Evolutionary conservation across 2,797 vertebrate species (phyloP).

Genomic region (Phrynocephalus guinanensis): DNA sequence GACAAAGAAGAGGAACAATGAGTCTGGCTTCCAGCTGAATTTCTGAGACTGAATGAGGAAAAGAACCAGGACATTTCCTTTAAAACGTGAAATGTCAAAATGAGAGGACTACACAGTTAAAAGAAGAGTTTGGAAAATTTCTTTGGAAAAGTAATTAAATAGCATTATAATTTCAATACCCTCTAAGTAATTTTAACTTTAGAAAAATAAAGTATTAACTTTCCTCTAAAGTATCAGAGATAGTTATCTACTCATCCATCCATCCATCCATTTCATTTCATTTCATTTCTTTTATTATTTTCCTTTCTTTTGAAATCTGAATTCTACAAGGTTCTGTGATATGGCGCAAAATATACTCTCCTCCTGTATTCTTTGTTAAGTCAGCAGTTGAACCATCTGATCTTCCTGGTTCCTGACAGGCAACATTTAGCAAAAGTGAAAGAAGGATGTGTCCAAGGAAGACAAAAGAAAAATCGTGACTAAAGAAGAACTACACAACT

Average conservation of each 20-base stretch:
- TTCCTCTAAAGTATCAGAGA: not conserved
- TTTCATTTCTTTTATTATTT: not conserved
- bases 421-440: too few species aligned
- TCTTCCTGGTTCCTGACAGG: too few species aligned
- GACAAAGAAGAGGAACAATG: conserved; percentile 52
- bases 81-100: not conserved
- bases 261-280: too few species aligned
- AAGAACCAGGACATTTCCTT: too few species aligned
- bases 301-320: too few species aligned
- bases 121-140: not conserved
- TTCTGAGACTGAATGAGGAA: not conserved
- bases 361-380: too few species aligned
- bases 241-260: not conserved
- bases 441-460: too few species aligned
- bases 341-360: too few species aligned
- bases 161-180: not conserved
- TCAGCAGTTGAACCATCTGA: too few species aligned
- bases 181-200: not conserved
- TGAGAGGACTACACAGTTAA: not conserved
- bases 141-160: not conserved
- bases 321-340: too few species aligned
- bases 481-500: too few species aligned
- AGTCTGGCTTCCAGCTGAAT: conserved; percentile 25
- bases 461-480: too few species aligned
- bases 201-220: not conserved